Conservation (phyloP, 1,140 invertebrate species). For the Drosophila simulans region DNA sequence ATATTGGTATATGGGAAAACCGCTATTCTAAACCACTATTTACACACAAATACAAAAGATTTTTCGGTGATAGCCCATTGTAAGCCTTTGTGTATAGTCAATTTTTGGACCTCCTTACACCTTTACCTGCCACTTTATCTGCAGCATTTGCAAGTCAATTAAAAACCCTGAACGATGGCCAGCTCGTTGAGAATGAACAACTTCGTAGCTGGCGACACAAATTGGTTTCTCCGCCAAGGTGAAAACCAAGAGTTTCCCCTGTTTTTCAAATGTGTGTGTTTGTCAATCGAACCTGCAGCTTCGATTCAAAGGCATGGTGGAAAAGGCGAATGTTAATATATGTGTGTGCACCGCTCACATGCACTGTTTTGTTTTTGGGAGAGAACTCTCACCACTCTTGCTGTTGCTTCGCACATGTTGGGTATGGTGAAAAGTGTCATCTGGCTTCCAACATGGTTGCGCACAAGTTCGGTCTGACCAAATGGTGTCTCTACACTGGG, state of each 20-base stretch:
- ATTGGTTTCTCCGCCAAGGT: slow-evolving; percentile 2
- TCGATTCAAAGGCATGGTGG: background rate
- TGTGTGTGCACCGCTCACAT: slow-evolving; percentile 1
- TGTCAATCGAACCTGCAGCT: background rate
- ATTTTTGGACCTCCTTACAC: background rate
- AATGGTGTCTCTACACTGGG: background rate
- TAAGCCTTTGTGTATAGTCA: background rate
- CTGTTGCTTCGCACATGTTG: slow-evolving; percentile 4
- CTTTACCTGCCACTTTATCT: background rate
- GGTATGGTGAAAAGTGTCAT: background rate
- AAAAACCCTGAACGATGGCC: background rate
- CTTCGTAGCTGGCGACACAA: background rate
- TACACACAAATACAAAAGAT: background rate
- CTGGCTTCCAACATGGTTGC: slow-evolving; percentile 1
- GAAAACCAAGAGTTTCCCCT: slow-evolving; percentile 1
- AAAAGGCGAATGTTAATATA: background rate
- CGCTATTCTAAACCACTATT: background rate
- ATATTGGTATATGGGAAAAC: background rate
- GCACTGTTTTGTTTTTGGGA: slow-evolving; percentile 1
- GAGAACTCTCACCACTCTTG: slow-evolving; percentile 4
- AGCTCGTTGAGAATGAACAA: background rate
- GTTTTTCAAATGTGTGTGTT: background rate
- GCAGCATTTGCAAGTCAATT: background rate
- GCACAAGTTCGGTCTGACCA: background rate
- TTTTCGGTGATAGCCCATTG: no score